Evolutionary conservation across 2,113 vertebrate genomes (phyloP).

Genomic region (Pangasianodon gigas): DNA sequence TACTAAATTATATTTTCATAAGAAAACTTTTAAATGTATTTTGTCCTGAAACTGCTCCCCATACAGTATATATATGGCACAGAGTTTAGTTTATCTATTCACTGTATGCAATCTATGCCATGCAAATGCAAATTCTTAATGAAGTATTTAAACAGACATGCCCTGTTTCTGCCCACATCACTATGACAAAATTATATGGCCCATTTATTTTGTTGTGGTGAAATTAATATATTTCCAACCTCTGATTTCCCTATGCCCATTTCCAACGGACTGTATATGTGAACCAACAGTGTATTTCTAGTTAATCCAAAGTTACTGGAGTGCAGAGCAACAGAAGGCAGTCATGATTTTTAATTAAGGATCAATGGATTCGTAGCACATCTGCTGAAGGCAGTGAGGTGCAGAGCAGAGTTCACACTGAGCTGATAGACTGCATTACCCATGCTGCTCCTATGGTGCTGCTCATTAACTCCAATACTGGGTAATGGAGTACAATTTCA

Average conservation of each 20-base stretch:
- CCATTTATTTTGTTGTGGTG: conserved; percentile 8
- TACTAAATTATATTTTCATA: no score
- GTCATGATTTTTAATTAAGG: conserved; percentile 48
- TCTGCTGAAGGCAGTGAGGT: conserved; percentile 45
- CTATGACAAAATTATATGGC: conserved; percentile 8
- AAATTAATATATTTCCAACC: background rate
- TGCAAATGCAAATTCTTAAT: conserved; percentile 1
- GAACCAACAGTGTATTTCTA: conserved; percentile 17
- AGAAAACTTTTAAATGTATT: background rate
- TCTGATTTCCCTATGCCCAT: background rate
- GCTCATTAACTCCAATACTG: conserved; percentile 42
- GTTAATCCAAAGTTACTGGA: conserved; percentile 28
- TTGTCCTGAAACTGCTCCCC: background rate
- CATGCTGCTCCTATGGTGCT: conserved; percentile 41
- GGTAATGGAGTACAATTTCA: conserved; percentile 51
- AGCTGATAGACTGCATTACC: conserved; percentile 49
- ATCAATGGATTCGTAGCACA: conserved; percentile 42
- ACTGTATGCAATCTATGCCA: background rate
- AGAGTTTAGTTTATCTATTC: background rate
- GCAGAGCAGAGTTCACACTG: conserved; percentile 41
- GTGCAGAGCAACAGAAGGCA: conserved; percentile 33
- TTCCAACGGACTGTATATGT: background rate
- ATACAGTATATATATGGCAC: background rate
- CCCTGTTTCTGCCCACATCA: background rate
- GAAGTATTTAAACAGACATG: background rate